Evolutionary conservation across 2,797 vertebrate species (phyloP), one percentile per base, ranked within the genome.

Genomic region (Staurois parvus): DNA sequence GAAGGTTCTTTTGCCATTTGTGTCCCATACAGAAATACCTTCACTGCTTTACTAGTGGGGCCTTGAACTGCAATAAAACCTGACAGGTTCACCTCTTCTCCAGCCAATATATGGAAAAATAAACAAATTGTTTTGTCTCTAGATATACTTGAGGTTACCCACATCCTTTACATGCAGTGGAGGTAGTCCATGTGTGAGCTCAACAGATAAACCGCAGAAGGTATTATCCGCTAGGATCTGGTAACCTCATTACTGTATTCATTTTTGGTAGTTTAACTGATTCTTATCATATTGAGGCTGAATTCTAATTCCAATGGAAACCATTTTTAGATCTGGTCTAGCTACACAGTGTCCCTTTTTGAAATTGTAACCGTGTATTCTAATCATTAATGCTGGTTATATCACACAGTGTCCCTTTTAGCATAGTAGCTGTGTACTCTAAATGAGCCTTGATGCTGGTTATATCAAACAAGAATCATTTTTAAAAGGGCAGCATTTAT

Each of bases 401-500:
- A 76, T 81, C 64, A 32, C 40, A 82, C 52, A 72, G 67, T 85
- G 69, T 84, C 72, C 10, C 66, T 79, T 76, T 81, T 59, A 24
- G 74, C 64, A 87, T 85, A 87, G 87, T 85, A 89, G 86, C 84
- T 3, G 6, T 52, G 3, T 19, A 52, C 19, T 52, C 48, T 45
- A 45, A 45, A 45, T 52, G 15, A 52, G 3, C 17, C 21, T 21
- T 21, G 48, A 52, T 87, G 74, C 82, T 91, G 88, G 86, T 82
- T 87, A 84, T 72, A 76, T 82, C 45, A 34, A 48, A 83, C 68
- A 45, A 68, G 64, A 87, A 73, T 84, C 72, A 13, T 74, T 81
- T 79, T 79, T 42, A n/a, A 77, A 62, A 87, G 87, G 88, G 88
- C 87, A 89, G 88, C 85, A 87, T 89, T 90, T 88, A 86, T 84